Evolutionary conservation across 2,797 vertebrate genomes (phyloP).

Genomic region (Tauraco hartlaubi): DNA sequence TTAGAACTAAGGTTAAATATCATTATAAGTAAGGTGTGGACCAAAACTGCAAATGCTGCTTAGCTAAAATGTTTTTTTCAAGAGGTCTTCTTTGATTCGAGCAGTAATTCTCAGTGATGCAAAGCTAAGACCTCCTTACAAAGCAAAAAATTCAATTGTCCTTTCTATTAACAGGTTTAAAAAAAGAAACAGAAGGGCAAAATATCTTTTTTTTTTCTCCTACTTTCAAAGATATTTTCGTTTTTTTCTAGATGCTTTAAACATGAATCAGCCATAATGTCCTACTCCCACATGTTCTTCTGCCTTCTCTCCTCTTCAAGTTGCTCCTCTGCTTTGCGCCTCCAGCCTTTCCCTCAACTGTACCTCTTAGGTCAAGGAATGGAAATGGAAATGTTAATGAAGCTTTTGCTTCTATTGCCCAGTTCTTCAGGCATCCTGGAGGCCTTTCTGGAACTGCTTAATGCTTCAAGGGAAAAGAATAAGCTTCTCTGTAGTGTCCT

Average conservation of each 20-base stretch:
- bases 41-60: constrained; percentile 1
- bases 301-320: not conserved
- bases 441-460: not conserved
- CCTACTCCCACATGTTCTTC: not conserved
- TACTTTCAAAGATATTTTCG: not conserved
- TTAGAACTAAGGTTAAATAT: constrained; percentile 19
- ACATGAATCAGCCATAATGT: not conserved
- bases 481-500: not conserved
- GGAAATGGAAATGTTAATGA: not conserved
- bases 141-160: not conserved
- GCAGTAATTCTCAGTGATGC: not conserved
- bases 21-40: not conserved
- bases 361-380: not conserved
- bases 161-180: not conserved
- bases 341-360: not conserved
- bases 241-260: not conserved
- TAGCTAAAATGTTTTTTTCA: not conserved
- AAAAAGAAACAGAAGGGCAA: not conserved
- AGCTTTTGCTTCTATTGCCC: not conserved
- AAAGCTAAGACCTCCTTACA: not conserved
- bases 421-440: not conserved
- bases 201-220: not conserved
- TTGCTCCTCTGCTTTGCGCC: not conserved
- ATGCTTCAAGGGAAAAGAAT: not conserved
- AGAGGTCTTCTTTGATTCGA: not conserved